Base-by-base conservation (phyloP, 2,888 invertebrate species). In the Aleiodes alternator region DNA sequence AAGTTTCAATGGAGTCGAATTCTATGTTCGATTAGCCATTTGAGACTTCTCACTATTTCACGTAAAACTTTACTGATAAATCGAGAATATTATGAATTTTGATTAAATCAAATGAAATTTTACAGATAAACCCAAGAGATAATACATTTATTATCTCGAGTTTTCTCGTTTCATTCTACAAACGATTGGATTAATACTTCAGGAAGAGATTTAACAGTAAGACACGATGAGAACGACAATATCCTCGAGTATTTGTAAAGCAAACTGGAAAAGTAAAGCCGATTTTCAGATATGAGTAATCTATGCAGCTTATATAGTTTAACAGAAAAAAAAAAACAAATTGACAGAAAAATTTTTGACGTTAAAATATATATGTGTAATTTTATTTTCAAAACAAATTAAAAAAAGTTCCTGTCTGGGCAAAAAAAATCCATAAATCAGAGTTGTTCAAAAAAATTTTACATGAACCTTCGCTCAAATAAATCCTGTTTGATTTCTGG, bases 1-100 rank as follows among this genome's bases (percentile, higher is more conserved):
- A 77, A 77, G 56, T 77, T 77, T 64, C 53, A 64, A 76, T 79
- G 77, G 77, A 77, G 76, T 77, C 72, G 72, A 77, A 77, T 71
- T 69, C 71, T 14, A 75, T 71, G 75, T 77, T 75, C 71, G 72
- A 79, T 79, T 79, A 74, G 76, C 72, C 66, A 79, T 77, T 43
- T 71, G 69, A 53, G 71, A 73, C 57, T 72, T 38, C 34, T 61
- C 61, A 31, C 38, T 61, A 43, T 14, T 11, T 55, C 55, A 16
- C 61, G 38, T 34, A 16, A 61, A 61, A 61, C 61, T 61, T 48
- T 43, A 64, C 43, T 23, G 64, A 64, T 14, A 23, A 64, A 48
- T 64, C 43, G 23, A 12, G 64, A 64, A 48, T 64, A 64, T 64
- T 6, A 48, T 48, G 34, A 48, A 64, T 64, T 64, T 23, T 64